Base-by-base conservation (phyloP, 30 jellyfish, hydroid and myxozoan genomes). In the Phacellophora camtschatica region DNA sequence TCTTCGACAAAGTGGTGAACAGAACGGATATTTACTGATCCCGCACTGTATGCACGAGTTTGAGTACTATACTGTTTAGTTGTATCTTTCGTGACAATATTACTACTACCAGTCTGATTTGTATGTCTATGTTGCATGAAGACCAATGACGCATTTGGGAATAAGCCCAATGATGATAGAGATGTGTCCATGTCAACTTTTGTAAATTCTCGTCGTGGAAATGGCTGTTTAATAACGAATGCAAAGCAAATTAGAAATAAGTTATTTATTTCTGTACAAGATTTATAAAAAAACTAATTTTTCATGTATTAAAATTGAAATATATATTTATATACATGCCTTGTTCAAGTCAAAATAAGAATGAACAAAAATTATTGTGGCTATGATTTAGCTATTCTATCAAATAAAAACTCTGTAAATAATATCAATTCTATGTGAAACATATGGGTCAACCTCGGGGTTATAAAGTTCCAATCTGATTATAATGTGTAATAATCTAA, bases 61-160 rank as follows among this genome's bases (percentile, higher is more conserved):
- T 53, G 23, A 65, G 15, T 22, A n/a, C n/a, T n/a, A n/a, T n/a
- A n/a, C n/a, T n/a, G n/a, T 30, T 36, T 7, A 46, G n/a, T 46
- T 0, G n/a, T 28, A 16, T 46, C 71, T 15, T 49, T 49, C 16
- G 30, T 63, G 45, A 49, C 23, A n/a, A 78, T 32, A 10, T 61
- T 29, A 20, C 82, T 24, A 19, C 66, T 65, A 2, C 90, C 90
- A 24, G 46, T 23, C 23, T 78, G 90, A 25, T 48, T 31, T 20
- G 79, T 34, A 32, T 63, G 74, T 37, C 34, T 64, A 22, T 43
- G 23, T 4, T 29, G 49, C 42, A 78, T 23, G 32, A 78, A 33
- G 12, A 78, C 90, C 63, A 78, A 46, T 2, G 90, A 78, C n/a
- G 90, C 81, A 51, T 78, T 78, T 32, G 90, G 90, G 54, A 53